These are phyloP conservation scores for Pardalotus punctatus DNA, from an alignment of 2,113 vertebrate genomes.

Conservation along the genomic window DNA sequence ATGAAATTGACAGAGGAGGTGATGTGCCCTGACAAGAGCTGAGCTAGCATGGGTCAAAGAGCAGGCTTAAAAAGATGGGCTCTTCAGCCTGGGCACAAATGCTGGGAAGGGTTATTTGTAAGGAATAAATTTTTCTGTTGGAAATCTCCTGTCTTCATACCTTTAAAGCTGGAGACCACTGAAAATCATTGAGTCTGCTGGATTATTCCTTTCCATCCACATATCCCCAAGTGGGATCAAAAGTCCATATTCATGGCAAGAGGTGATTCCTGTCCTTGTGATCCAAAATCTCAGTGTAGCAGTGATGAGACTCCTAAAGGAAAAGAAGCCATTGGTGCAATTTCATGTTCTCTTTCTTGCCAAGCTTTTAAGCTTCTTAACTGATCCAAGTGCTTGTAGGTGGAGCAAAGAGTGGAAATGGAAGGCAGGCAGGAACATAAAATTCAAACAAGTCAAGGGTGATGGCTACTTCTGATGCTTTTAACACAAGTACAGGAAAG, in stretches of 20 bases:
- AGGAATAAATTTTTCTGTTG: neutral
- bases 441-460: neutral
- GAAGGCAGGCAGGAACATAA: neutral
- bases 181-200: neutral
- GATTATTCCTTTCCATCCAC: neutral
- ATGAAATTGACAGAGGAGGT: neutral
- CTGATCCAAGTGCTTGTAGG: neutral
- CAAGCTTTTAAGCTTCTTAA: neutral
- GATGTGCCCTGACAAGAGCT: conserved; percentile 41
- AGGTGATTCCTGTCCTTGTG: neutral
- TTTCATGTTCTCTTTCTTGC: neutral
- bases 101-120: neutral
- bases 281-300: neutral
- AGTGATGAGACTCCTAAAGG: neutral
- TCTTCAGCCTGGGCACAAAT: neutral
- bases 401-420: neutral
- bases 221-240: neutral
- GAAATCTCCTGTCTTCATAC: neutral
- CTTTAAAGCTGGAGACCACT: neutral
- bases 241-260: neutral
- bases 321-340: neutral
- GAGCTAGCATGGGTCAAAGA: conserved; percentile 27
- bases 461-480: neutral
- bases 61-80: conserved; percentile 1
- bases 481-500: neutral